Percentiles rank a stretch among this genome's conserved stretches.
Conservation (phyloP, 2,888 invertebrate species). For the Tupiocoris notatus region DNA sequence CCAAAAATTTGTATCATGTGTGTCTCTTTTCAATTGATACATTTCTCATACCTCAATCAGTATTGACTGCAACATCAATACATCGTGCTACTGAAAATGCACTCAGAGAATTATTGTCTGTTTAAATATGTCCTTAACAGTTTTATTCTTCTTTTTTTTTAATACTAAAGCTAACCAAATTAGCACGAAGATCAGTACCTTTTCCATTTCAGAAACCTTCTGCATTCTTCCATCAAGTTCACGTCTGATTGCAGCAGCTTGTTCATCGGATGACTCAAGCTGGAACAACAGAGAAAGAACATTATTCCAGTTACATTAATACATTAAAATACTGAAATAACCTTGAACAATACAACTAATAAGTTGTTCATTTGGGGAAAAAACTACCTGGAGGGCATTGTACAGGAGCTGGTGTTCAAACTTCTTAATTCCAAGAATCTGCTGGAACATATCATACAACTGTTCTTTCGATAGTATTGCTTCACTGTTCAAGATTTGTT, state of each 20-base stretch:
- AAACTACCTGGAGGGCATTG: conserved; percentile 87
- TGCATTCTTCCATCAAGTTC: conserved; percentile 98
- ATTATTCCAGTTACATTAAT: neutral
- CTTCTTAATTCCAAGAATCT: conserved; percentile 96
- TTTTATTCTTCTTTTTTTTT: neutral
- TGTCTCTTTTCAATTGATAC: no score
- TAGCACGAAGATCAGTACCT: conserved; percentile 60
- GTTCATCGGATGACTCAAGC: conserved; percentile 99
- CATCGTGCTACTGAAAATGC: no score
- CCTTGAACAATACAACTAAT: no score
- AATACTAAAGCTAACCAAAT: neutral
- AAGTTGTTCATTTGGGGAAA: neutral
- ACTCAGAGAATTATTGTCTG: no score
- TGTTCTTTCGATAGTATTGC: conserved; percentile 97
- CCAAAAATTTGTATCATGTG: no score
- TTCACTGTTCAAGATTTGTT: conserved; percentile 87
- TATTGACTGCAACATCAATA: no score
- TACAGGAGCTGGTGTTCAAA: conserved; percentile 99
- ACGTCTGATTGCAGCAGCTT: conserved; percentile 97
- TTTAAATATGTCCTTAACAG: neutral
- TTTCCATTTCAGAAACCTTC: conserved; percentile 95
- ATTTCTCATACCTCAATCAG: no score
- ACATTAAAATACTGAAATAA: no score
- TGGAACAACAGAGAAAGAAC: conserved; percentile 56
- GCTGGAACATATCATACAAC: conserved; percentile 99